Evolutionary conservation across 1,140 invertebrate species (phyloP).

Genomic region (Streblospio benedicti): DNA sequence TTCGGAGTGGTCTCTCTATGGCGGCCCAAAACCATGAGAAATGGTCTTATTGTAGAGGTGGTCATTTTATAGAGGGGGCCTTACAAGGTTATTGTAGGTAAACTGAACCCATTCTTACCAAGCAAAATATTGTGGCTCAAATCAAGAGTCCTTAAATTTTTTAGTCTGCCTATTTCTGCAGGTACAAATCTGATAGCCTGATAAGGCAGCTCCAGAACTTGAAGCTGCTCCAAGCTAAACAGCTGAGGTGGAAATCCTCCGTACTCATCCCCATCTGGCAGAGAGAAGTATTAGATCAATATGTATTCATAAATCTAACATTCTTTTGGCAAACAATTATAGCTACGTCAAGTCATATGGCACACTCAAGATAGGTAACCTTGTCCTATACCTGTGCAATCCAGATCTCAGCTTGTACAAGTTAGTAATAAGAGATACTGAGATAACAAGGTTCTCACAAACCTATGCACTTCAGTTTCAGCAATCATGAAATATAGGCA

Average conservation of each 20-base stretch:
- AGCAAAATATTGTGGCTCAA: slow-evolving; percentile 29
- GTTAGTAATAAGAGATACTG: no score
- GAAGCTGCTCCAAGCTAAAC: slow-evolving; percentile 25
- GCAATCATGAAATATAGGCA: not conserved
- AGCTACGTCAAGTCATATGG: no score
- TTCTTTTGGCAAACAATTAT: no score
- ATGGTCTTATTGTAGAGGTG: not conserved
- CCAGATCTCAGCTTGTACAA: no score
- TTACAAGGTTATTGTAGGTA: slow-evolving; percentile 29
- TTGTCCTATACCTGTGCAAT: no score
- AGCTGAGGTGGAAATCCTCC: slow-evolving; percentile 34
- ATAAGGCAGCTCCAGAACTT: slow-evolving; percentile 27
- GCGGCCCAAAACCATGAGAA: not conserved
- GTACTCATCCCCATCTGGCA: slow-evolving; percentile 12
- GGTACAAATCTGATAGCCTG: slow-evolving; percentile 32
- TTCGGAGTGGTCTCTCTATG: not conserved
- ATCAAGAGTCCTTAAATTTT: slow-evolving; percentile 24
- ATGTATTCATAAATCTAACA: no score
- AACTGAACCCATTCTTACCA: slow-evolving; percentile 28
- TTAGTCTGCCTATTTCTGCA: slow-evolving; percentile 25
- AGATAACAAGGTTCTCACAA: no score
- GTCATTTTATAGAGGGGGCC: slow-evolving; percentile 1
- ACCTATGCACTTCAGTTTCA: not conserved
- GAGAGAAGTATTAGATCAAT: not conserved
- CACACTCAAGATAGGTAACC: no score